phyloP scores from a whole-genome alignment of 1,140 invertebrate genomes.

The Drosophila pectinifera region DNA sequence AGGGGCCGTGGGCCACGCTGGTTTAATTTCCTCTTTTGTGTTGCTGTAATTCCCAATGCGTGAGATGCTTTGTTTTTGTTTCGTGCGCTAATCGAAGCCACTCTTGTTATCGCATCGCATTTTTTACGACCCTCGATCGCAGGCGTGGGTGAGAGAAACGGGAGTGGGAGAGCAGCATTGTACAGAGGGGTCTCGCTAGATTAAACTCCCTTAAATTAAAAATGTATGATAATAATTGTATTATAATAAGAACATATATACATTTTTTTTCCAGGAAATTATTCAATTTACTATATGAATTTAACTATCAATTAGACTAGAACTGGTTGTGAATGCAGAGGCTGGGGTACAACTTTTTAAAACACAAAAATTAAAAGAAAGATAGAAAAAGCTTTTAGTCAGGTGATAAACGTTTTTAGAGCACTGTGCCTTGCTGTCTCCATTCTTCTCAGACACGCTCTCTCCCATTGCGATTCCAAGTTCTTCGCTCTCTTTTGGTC shows the following conservation, averaged over 20 bases:
- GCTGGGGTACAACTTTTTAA: too few species aligned
- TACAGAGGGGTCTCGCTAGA: neutral
- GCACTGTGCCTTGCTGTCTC: constrained; percentile 9
- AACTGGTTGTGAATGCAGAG: too few species aligned
- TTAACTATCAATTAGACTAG: too few species aligned
- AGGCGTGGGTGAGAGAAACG: constrained; percentile 26
- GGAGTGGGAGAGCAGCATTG: constrained; percentile 4
- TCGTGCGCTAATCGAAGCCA: constrained; percentile 61
- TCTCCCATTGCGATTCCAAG: neutral
- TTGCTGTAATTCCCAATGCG: constrained; percentile 38
- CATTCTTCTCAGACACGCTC: constrained; percentile 3
- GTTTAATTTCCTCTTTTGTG: constrained; percentile 39
- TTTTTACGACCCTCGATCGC: constrained; percentile 53
- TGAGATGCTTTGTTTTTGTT: constrained; percentile 49
- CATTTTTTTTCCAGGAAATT: too few species aligned
- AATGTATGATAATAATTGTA: too few species aligned
- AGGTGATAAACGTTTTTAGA: neutral
- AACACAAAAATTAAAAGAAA: too few species aligned
- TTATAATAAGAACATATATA: too few species aligned
- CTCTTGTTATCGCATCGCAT: constrained; percentile 66
- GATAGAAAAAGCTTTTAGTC: neutral
- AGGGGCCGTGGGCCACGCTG: too few species aligned
- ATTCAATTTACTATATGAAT: too few species aligned
- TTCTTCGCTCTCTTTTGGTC: constrained; percentile 13
- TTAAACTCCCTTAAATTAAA: neutral